These are phyloP conservation scores for Chelonus formosanus DNA, from an alignment of 2,888 invertebrate genomes.

Conservation along the genomic window DNA sequence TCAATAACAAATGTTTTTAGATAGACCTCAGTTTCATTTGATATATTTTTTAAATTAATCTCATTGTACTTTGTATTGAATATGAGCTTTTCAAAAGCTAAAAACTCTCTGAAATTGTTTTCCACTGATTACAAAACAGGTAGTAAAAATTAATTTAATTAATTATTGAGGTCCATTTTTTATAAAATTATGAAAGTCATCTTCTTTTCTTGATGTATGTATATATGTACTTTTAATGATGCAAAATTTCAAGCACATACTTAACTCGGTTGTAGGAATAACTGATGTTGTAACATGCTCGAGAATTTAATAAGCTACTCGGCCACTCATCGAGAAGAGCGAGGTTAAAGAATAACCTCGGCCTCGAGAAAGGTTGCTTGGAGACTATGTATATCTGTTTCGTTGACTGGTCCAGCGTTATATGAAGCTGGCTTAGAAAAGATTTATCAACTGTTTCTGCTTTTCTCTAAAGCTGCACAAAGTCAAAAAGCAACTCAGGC, in stretches of 20 bases:
- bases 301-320: conserved; percentile 42
- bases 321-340: conserved; percentile 31
- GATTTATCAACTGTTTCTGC: conserved; percentile 29
- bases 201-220: no score
- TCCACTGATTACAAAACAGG: no score
- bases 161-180: no score
- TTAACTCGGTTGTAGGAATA: conserved; percentile 7
- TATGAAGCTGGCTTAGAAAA: conserved; percentile 24
- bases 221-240: conserved; percentile 9
- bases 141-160: no score
- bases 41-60: no score
- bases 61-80: no score
- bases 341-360: conserved; percentile 34
- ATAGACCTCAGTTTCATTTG: no score
- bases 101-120: no score
- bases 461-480: not conserved
- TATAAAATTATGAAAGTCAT: no score
- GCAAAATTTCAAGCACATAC: conserved; percentile 12
- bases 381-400: not conserved
- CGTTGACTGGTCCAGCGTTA: not conserved
- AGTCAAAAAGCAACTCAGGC: conserved; percentile 4
- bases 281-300: conserved; percentile 33
- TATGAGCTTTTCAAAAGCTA: no score
- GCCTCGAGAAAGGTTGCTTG: conserved; percentile 10
- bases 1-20: no score